Percentiles rank a stretch among this genome's conserved stretches.
Evolutionary conservation across 1,140 invertebrate genomes (phyloP).

Genomic region (Metaphire vulgaris): DNA sequence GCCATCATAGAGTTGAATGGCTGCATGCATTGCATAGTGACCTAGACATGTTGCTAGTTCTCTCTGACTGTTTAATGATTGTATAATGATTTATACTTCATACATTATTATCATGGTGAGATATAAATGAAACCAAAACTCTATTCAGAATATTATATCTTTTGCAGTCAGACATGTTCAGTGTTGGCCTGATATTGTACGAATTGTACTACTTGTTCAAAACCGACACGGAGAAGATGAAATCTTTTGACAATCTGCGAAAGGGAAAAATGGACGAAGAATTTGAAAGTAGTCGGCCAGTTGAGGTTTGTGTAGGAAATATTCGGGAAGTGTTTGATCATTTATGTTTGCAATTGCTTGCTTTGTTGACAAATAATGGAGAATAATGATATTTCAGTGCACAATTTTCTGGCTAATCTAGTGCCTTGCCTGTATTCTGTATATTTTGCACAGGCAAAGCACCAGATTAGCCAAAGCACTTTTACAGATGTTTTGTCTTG

Average conservation of each 20-base stretch:
- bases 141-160: no score
- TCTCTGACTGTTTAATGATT: no score
- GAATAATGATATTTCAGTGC: no score
- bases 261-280: neutral
- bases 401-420: no score
- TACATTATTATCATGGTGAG: no score
- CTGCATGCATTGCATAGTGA: no score
- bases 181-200: neutral
- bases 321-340: neutral
- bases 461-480: neutral
- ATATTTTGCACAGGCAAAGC: neutral
- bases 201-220: neutral
- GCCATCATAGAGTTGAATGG: no score
- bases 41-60: no score
- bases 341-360: neutral
- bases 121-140: no score
- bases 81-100: no score
- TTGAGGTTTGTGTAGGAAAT: slow-evolving; percentile 2
- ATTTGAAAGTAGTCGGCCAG: neutral
- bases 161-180: neutral
- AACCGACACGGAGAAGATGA: neutral
- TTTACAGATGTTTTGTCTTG: neutral
- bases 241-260: neutral
- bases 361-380: neutral
- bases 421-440: neutral